phyloP scores from a whole-genome alignment of 2,888 invertebrate genomes.

The Orchesella flavescens region DNA sequence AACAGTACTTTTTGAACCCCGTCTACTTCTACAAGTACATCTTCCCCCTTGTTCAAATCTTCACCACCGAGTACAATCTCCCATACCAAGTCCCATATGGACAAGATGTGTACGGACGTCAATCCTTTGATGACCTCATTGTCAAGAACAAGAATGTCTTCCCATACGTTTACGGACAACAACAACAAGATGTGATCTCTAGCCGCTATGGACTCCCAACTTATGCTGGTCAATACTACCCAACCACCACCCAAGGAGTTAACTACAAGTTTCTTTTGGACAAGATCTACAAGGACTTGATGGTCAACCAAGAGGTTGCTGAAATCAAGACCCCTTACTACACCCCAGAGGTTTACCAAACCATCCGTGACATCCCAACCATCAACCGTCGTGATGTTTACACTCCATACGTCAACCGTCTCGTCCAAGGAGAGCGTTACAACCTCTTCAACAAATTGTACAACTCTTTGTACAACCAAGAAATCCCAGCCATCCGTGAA shows the following conservation, averaged over 20 bases:
- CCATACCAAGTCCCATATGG: slow-evolving; percentile 3
- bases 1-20: slow-evolving; percentile 64
- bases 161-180: slow-evolving; percentile 44
- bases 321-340: slow-evolving; percentile 51
- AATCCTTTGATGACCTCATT: slow-evolving; percentile 26
- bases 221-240: slow-evolving; percentile 11
- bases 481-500: slow-evolving; percentile 48
- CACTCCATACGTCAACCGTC: slow-evolving; percentile 37
- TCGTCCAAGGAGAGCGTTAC: slow-evolving; percentile 16
- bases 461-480: slow-evolving; percentile 43
- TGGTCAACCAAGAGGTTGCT: slow-evolving; percentile 34
- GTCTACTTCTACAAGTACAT: slow-evolving; percentile 67
- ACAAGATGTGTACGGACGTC: slow-evolving; percentile 33
- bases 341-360: slow-evolving; percentile 36
- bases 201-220: slow-evolving; percentile 6
- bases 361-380: slow-evolving; percentile 18
- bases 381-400: slow-evolving; percentile 15
- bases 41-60: slow-evolving; percentile 54
- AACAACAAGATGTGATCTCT: slow-evolving; percentile 16
- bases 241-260: slow-evolving; percentile 26
- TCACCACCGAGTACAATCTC: slow-evolving; percentile 38
- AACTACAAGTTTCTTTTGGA: slow-evolving; percentile 61
- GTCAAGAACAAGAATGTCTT: slow-evolving; percentile 47
- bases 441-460: slow-evolving; percentile 34
- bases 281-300: slow-evolving; percentile 51